phyloP scores from a whole-genome alignment of 2,113 vertebrate species.

The Speoplatyrhinus poulsoni region DNA sequence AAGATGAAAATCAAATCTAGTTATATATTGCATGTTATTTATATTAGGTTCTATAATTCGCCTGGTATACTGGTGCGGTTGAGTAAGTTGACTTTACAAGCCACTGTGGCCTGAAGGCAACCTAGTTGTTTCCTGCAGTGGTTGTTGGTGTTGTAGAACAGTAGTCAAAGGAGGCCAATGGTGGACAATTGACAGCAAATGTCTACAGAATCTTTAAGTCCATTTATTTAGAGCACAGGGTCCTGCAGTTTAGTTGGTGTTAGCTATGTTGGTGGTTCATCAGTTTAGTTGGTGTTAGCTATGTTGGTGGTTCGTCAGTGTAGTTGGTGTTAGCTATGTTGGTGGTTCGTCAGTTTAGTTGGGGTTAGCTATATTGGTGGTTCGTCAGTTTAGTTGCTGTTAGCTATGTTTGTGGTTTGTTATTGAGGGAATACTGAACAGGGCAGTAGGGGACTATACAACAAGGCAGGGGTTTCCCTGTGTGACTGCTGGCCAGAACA shows the following conservation, averaged over 20 bases:
- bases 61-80: background rate
- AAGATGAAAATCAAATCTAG: too few species aligned
- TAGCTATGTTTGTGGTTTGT: background rate
- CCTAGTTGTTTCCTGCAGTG: background rate
- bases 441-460: constrained; percentile 1
- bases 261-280: too few species aligned
- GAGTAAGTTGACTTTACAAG: background rate
- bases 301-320: too few species aligned
- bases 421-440: constrained; percentile 8
- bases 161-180: background rate
- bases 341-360: too few species aligned
- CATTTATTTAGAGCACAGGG: constrained; percentile 31
- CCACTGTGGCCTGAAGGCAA: background rate
- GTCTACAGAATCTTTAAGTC: background rate
- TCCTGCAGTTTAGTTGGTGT: background rate
- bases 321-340: too few species aligned
- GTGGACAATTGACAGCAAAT: background rate
- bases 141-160: background rate
- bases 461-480: background rate
- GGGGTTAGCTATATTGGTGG: too few species aligned
- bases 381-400: background rate
- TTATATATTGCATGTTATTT: too few species aligned
- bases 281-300: too few species aligned
- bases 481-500: background rate
- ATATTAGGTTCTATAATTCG: too few species aligned